These are phyloP conservation scores for Autographa gamma DNA, from an alignment of 2,888 invertebrate species.

Conservation along the genomic window DNA sequence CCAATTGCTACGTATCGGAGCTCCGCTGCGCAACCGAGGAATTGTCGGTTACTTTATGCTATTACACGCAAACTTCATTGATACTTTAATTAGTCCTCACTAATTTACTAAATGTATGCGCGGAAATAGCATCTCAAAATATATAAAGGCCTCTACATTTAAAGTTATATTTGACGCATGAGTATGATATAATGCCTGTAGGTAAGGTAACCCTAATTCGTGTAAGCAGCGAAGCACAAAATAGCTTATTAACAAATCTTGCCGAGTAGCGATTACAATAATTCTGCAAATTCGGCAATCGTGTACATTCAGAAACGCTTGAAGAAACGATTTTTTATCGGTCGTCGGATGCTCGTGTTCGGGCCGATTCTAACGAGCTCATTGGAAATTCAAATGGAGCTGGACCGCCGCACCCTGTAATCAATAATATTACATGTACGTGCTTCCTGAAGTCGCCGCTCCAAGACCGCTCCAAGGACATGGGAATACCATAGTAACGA, in stretches of 20 bases:
- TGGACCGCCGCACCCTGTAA: conserved; percentile 84
- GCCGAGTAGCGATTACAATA: conserved; percentile 61
- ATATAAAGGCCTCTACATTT: not conserved
- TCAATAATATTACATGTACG: conserved; percentile 89
- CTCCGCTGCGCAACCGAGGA: conserved; percentile 65
- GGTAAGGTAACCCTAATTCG: conserved; percentile 22
- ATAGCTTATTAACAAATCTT: conserved; percentile 55
- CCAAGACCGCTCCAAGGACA: conserved; percentile 65
- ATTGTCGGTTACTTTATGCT: conserved; percentile 68
- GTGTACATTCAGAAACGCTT: conserved; percentile 35
- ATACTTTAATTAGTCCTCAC: conserved; percentile 62
- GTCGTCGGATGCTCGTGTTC: conserved; percentile 75
- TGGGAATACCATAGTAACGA: conserved; percentile 55
- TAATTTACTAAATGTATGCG: conserved; percentile 20
- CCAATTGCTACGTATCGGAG: conserved; percentile 76
- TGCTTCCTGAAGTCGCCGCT: conserved; percentile 80
- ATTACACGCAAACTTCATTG: conserved; percentile 68
- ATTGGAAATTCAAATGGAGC: conserved; percentile 88
- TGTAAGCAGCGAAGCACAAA: conserved; percentile 39
- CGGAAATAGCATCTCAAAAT: not conserved
- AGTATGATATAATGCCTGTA: conserved; percentile 7
- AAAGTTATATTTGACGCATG: not conserved
- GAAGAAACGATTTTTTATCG: conserved; percentile 79
- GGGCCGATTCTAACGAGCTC: conserved; percentile 86
- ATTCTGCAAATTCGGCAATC: conserved; percentile 47